Evolutionary conservation across 64 coral and sea anemone species (phyloP).

Genomic region (Actinia equina): DNA sequence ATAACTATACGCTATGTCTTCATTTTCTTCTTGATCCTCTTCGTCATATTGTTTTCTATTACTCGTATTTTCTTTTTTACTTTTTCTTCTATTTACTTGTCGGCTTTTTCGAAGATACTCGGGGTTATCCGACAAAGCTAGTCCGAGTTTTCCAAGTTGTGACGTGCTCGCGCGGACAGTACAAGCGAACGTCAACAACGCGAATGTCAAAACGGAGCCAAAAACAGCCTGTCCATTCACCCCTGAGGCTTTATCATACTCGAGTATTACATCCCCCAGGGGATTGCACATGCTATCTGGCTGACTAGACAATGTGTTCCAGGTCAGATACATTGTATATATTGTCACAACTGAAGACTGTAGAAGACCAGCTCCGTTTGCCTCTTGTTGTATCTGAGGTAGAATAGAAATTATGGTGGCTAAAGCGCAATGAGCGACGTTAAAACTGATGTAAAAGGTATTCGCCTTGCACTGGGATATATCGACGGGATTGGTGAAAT

Average conservation of each 20-base stretch:
- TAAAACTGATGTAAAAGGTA: constrained; percentile 95
- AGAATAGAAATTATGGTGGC: constrained; percentile 89
- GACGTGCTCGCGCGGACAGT: constrained; percentile 94
- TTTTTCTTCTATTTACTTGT: constrained; percentile 13
- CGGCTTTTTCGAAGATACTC: constrained; percentile 40
- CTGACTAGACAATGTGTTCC: constrained; percentile 89
- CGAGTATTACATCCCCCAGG: constrained; percentile 78
- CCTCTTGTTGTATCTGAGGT: constrained; percentile 76
- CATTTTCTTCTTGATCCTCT: constrained; percentile 33
- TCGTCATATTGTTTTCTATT: constrained; percentile 7
- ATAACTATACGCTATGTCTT: constrained; percentile 82
- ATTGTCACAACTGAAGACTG: constrained; percentile 88
- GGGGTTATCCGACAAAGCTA: constrained; percentile 65
- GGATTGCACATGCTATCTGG: constrained; percentile 90
- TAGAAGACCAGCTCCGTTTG: constrained; percentile 80
- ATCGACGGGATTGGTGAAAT: constrained; percentile 84
- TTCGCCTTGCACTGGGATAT: constrained; percentile 95
- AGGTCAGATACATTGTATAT: constrained; percentile 97
- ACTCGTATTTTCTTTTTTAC: constrained; percentile 20
- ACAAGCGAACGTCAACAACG: constrained; percentile 86
- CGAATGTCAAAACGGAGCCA: constrained; percentile 87
- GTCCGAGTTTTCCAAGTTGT: constrained; percentile 81
- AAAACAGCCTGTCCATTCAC: constrained; percentile 98
- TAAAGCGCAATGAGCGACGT: constrained; percentile 79
- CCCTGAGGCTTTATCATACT: constrained; percentile 93